These are phyloP conservation scores for Agelaius tricolor DNA, from an alignment of 2,113 vertebrate species.

Conservation along the genomic window DNA sequence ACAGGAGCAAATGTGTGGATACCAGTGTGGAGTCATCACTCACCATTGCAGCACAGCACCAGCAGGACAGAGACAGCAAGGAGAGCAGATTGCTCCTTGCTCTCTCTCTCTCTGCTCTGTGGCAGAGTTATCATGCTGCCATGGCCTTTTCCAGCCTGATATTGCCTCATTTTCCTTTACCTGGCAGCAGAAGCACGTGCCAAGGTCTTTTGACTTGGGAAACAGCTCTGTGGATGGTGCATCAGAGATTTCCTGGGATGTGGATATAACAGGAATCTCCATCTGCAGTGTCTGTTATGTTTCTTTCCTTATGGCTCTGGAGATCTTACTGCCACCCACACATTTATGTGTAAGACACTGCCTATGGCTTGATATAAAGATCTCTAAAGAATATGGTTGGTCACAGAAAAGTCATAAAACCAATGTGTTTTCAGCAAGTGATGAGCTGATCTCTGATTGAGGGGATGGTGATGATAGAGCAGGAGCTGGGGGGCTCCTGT, in stretches of 20 bases:
- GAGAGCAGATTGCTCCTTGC: not conserved
- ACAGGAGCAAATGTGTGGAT: not conserved
- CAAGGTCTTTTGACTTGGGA: not conserved
- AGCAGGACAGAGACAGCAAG: not conserved
- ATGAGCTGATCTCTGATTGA: not conserved
- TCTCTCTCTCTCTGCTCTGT: not conserved
- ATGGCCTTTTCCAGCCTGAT: not conserved
- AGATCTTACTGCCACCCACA: not conserved
- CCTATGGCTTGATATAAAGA: not conserved
- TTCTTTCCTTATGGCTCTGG: not conserved
- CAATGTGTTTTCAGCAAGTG: accelerated
- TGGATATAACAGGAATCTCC: not conserved
- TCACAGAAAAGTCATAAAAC: not conserved
- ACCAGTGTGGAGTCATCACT: accelerated
- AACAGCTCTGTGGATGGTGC: not conserved
- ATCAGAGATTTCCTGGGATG: not conserved
- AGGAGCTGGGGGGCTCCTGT: not conserved
- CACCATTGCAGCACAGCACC: not conserved
- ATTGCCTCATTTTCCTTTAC: not conserved
- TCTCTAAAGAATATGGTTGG: not conserved
- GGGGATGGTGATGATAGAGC: not conserved
- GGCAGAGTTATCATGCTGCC: not conserved
- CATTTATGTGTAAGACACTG: not conserved
- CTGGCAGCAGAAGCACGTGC: not conserved
- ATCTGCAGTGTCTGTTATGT: not conserved